Evolutionary conservation across 2,113 vertebrate species (phyloP).

Genomic region (Alethe castanea): DNA sequence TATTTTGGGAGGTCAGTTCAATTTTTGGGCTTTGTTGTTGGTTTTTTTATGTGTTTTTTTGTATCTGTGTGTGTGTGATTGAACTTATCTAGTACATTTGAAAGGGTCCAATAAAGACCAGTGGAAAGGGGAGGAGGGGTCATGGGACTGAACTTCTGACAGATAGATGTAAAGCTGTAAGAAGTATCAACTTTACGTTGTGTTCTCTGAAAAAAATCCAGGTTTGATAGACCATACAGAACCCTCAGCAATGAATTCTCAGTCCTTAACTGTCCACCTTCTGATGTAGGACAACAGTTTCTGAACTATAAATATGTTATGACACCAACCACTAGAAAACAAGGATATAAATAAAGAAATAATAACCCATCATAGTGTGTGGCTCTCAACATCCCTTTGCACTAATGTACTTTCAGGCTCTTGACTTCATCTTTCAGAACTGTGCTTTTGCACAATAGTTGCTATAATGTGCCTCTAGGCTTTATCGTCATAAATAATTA

Average conservation of each 20-base stretch:
- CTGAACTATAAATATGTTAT: not conserved
- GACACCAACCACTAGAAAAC: not conserved
- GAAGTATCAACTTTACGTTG: fast-evolving
- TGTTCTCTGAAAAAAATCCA: not conserved
- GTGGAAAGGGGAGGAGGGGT: not conserved
- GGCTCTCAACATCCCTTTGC: not conserved
- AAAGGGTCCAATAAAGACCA: not conserved
- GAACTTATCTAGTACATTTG: not conserved
- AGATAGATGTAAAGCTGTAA: not conserved
- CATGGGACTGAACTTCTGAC: not conserved
- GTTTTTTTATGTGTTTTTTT: not conserved
- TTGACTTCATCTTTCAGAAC: not conserved
- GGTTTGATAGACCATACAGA: not conserved
- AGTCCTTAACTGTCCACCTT: not conserved
- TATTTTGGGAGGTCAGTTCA: fast-evolving
- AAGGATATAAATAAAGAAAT: not conserved
- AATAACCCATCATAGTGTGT: not conserved
- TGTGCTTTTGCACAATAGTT: not conserved
- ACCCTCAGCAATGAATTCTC: not conserved
- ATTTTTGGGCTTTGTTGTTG: not conserved
- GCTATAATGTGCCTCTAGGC: not conserved
- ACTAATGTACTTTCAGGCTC: not conserved
- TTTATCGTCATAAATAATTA: not conserved
- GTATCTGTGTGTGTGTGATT: fast-evolving
- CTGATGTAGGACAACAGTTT: not conserved